These are phyloP conservation scores for Steinernema khuongi DNA, from an alignment of 1,140 invertebrate genomes.

Conservation along the genomic window DNA sequence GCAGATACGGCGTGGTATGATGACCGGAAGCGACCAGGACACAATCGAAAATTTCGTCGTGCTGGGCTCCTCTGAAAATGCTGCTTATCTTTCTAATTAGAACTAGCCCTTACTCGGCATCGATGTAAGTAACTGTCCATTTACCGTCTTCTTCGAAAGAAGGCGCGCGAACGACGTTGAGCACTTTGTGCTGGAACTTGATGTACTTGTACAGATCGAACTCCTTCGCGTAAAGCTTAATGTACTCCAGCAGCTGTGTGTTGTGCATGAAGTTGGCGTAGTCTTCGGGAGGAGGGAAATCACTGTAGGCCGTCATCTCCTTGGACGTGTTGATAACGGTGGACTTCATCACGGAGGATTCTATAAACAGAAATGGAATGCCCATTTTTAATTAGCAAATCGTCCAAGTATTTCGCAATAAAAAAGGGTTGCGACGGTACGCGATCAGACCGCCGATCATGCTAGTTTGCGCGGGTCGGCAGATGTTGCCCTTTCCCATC, in stretches of 20 bases:
- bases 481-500: too few species aligned
- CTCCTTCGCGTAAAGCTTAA: conserved; percentile 58
- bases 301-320: conserved; percentile 61
- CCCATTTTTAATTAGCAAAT: too few species aligned
- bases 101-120: conserved; percentile 3
- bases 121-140: conserved; percentile 49
- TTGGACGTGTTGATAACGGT: conserved; percentile 61
- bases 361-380: too few species aligned
- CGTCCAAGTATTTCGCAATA: too few species aligned
- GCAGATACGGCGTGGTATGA: conserved; percentile 55
- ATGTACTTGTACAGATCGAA: conserved; percentile 54
- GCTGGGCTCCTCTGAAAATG: conserved; percentile 21
- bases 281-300: conserved; percentile 60
- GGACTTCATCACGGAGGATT: conserved; percentile 57
- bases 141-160: conserved; percentile 42
- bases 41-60: conserved; percentile 56
- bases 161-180: conserved; percentile 13
- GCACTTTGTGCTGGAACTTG: conserved; percentile 32
- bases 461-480: too few species aligned
- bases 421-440: too few species aligned
- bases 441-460: too few species aligned
- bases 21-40: conserved; percentile 49
- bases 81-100: background rate
- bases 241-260: conserved; percentile 57
- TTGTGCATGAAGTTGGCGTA: conserved; percentile 61